Percentiles rank a stretch among this genome's conserved stretches.
Conservation (phyloP, 2,797 vertebrate genomes). For the Sebastolobus altivelis region DNA sequence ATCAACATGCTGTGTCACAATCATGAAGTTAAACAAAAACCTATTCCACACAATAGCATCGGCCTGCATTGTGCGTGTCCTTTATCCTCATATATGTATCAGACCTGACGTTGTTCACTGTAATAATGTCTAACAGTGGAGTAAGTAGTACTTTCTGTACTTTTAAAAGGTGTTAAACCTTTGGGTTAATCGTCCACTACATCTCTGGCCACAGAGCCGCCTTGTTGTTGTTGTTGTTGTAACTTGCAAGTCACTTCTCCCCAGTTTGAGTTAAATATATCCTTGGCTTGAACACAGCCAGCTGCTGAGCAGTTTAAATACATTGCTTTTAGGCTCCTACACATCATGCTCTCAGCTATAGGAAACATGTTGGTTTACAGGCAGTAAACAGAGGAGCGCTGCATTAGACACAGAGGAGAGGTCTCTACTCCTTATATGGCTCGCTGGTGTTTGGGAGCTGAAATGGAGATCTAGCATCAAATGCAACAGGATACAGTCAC, state of each 20-base stretch:
- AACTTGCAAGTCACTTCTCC: constrained; percentile 30
- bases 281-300: constrained; percentile 1
- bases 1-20: neutral
- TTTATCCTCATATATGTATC: neutral
- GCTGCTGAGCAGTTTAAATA: constrained; percentile 4
- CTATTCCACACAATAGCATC: neutral
- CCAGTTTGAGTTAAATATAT: constrained; percentile 29
- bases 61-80: neutral
- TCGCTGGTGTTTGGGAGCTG: constrained; percentile 44
- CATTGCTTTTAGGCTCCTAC: neutral
- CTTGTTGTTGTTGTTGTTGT: neutral
- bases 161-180: neutral
- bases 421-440: constrained; percentile 60
- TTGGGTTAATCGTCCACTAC: neutral
- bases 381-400: neutral
- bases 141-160: neutral
- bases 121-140: neutral
- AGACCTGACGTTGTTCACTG: neutral
- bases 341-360: neutral
- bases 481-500: constrained; percentile 38
- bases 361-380: neutral
- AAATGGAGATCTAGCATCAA: constrained; percentile 57
- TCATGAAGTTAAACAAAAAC: neutral
- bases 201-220: neutral
- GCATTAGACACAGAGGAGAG: constrained; percentile 3